Evolutionary conservation across 2,797 vertebrate species (phyloP).

Genomic region (Macropodus opercularis): DNA sequence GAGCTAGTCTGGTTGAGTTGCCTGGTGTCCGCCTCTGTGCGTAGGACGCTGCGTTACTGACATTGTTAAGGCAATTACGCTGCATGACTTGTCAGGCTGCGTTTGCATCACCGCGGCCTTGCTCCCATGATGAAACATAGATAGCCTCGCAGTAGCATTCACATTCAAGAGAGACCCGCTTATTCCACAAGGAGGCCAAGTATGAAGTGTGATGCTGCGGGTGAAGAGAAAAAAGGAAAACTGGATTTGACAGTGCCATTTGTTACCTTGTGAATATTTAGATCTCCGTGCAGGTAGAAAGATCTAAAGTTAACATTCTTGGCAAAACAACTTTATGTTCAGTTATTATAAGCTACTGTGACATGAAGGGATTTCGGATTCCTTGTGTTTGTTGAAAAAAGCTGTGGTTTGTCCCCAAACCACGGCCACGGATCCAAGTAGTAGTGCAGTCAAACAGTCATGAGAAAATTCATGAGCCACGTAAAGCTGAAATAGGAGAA

Average conservation of each 20-base stretch:
- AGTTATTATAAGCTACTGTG: neutral
- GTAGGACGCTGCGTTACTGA: constrained; percentile 33
- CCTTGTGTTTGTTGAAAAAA: constrained; percentile 11
- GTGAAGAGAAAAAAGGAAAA: neutral
- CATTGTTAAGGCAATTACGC: constrained; percentile 66
- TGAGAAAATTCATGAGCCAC: constrained; percentile 19
- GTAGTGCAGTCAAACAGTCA: constrained; percentile 39
- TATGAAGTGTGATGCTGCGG: constrained; percentile 4
- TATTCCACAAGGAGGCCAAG: constrained; percentile 34
- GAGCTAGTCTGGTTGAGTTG: neutral
- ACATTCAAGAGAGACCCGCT: constrained; percentile 35
- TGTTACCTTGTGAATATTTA: neutral
- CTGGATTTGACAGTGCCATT: neutral
- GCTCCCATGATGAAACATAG: constrained; percentile 55
- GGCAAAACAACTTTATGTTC: constrained; percentile 4
- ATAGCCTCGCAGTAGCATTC: constrained; percentile 41
- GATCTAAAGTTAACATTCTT: no score
- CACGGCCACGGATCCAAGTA: constrained; percentile 21
- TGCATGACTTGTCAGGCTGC: constrained; percentile 60
- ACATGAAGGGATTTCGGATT: constrained; percentile 24
- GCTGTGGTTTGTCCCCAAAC: constrained; percentile 15
- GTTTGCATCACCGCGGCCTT: constrained; percentile 59
- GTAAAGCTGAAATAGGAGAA: constrained; percentile 22
- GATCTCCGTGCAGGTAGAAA: neutral
- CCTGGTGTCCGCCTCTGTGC: constrained; percentile 15